phyloP scores from a whole-genome alignment of 2,888 invertebrate genomes.

The Oscheius onirici region DNA sequence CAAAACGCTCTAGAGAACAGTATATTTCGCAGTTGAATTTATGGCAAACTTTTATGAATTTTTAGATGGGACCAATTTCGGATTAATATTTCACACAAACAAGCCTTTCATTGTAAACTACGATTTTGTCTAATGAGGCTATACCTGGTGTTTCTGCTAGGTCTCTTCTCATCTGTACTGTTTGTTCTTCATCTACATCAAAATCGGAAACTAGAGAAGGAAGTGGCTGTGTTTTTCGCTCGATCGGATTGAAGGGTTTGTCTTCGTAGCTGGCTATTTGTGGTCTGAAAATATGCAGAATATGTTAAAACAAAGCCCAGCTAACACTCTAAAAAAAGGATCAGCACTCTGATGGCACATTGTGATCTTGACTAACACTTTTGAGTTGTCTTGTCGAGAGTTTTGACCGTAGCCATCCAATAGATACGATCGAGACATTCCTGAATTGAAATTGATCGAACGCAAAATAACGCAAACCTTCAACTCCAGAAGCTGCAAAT shows the following conservation, averaged over 20 bases:
- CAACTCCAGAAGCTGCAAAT: constrained; percentile 89
- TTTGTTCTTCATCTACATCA: constrained; percentile 20
- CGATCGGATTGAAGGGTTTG: constrained; percentile 41
- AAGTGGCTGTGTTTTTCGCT: constrained; percentile 24
- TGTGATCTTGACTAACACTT: constrained; percentile 87
- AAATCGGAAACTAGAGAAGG: constrained; percentile 3
- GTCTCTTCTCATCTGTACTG: constrained; percentile 1
- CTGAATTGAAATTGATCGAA: constrained; percentile 38
- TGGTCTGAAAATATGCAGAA: constrained; percentile 33
- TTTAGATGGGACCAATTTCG: too few relatives aligned
- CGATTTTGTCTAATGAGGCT: too few relatives aligned
- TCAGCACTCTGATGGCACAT: constrained; percentile 95
- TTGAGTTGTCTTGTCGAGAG: constrained; percentile 94
- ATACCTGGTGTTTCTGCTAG: constrained; percentile 11
- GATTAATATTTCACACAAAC: too few relatives aligned
- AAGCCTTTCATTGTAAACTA: too few relatives aligned
- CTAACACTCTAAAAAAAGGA: constrained; percentile 96
- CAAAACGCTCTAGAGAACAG: too few relatives aligned
- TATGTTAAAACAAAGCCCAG: constrained; percentile 64
- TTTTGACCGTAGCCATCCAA: constrained; percentile 91
- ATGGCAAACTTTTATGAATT: too few relatives aligned
- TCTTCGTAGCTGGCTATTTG: constrained; percentile 31
- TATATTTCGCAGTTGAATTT: too few relatives aligned
- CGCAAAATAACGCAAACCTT: constrained; percentile 72
- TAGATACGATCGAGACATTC: constrained; percentile 84